Base-by-base conservation (phyloP, 2,888 invertebrate species). In the Brenthis daphne region DNA sequence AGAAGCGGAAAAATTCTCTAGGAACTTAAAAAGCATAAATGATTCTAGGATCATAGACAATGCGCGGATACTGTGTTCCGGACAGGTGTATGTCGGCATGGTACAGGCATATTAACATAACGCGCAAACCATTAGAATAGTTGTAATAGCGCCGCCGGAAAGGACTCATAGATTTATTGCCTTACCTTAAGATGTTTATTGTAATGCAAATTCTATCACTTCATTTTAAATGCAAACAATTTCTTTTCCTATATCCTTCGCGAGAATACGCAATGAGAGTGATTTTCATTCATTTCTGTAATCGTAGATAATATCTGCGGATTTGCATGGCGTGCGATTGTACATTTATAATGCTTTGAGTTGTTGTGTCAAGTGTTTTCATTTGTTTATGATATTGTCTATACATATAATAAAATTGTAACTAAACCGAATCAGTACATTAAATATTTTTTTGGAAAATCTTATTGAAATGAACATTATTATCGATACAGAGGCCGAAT, bases 31-130 rank as follows among this genome's bases (percentile, higher is more conserved):
- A 70, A 66, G 51, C 50, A 71, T 65, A 73, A 63, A 57, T 54
- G 65, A 64, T 73, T 74, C 67, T 71, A 81, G 82, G 85, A 87
- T 85, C 78, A 71, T 78, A 83, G 80, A 90, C 91, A 91, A 90
- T 90, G 90, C 76, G 82, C 91, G 91, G 91, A 92, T 89, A 84
- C 80, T 71, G 77, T 78, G 87, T 88, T 88, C 90, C 91, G 90
- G 88, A 85, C 89, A 89, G 89, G 87, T 90, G 89, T 76, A 72
- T 78, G 77, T 76, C 75, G 77, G 80, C 78, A 74, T 71, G 69
- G 74, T 75, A 75, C 75, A 76, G 54, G 51, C 51, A 65, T 77
- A 82, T 84, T 83, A 79, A 75, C 81, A 82, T 84, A 80, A 71
- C 77, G 71, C 76, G 77, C 77, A 74, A 75, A 75, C 74, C 72